Base-by-base conservation (phyloP, 2,888 invertebrate genomes). In the Cyaniris semiargus region DNA sequence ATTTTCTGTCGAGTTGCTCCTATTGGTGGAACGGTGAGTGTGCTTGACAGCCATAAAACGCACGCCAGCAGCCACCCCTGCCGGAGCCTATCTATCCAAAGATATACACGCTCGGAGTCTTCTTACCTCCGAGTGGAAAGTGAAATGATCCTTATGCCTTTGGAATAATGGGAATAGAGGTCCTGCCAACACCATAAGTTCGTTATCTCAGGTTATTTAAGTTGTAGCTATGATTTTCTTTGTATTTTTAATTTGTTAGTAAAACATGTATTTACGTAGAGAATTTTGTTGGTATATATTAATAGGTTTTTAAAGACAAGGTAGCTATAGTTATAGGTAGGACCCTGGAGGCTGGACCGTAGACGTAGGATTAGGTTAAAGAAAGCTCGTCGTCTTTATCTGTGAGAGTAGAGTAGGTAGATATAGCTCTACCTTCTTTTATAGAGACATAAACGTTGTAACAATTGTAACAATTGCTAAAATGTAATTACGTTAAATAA, bases 11-110 rank as follows among this genome's bases (percentile, higher is more conserved):
- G 78, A 77, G 72, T 78, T 78, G 78, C 80, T 81, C 83, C 80
- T 78, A 84, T 85, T 84, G 85, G 86, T 75, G 81, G 81, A 77
- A 79, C 74, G 15, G 53, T 4, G 82, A 78, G 82, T 89, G 90
- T 80, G 79, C 71, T 78, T 88, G 89, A 88, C 89, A 89, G 86
- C 84, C 81, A 86, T 88, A 85, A 88, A 88, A 85, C 80, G 80
- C 87, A 86, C 81, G 81, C 82, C 78, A 72, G 21, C 21, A n/a
- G 23, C 66, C 66, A 66, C 66, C 66, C 66, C 66, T 66, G 66
- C 27, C 66, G 10, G 21, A 15, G 27, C 6, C 15, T 66, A 66
- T 76, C 21, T 27, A 75, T 3, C 18, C 56, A 48, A 27, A 27
- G n/a, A 31, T 71, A 71, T 71, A 44, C 18, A 53, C 53, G 53